Evolutionary conservation across 37 sponge, comb jelly and placozoan genomes (phyloP).

Genomic region (Crambe crambe): DNA sequence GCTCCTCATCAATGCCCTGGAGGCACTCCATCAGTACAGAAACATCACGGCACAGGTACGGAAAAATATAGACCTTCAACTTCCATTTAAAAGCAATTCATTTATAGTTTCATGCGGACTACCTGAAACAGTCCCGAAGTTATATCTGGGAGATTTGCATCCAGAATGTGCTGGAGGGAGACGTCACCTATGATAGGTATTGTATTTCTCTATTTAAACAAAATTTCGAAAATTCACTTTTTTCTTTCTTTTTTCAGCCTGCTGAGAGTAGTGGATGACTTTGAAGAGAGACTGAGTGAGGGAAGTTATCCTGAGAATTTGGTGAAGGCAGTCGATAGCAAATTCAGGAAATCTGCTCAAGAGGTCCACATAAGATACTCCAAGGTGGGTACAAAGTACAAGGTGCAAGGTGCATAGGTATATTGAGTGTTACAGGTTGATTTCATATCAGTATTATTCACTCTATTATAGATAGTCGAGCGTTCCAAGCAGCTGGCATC

Average conservation of each 20-base stretch:
- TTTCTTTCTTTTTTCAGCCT: constrained; percentile 16
- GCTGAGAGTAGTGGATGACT: constrained; percentile 32
- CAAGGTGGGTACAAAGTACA: constrained; percentile 64
- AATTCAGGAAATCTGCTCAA: constrained; percentile 66
- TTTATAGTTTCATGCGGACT: constrained; percentile 59
- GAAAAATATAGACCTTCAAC: neutral
- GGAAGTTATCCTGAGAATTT: constrained; percentile 29
- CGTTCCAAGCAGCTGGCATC: constrained; percentile 51
- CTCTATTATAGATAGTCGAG: constrained; percentile 55
- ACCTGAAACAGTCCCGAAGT: constrained; percentile 71
- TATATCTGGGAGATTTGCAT: constrained; percentile 74
- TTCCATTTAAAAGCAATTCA: neutral
- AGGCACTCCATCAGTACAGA: constrained; percentile 70
- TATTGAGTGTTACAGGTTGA: neutral
- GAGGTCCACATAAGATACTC: constrained; percentile 54
- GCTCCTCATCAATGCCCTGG: constrained; percentile 58
- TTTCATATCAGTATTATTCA: neutral
- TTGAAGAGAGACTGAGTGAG: constrained; percentile 41
- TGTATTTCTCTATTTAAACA: too few relatives aligned
- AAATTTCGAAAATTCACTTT: too few relatives aligned
- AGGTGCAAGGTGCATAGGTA: neutral
- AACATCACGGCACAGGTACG: constrained; percentile 69
- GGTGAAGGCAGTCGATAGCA: constrained; percentile 51
- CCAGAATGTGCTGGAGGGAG: constrained; percentile 4
- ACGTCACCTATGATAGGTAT: constrained; percentile 11